These are phyloP conservation scores for Synanthedon myopaeformis DNA, from an alignment of 2,888 invertebrate genomes.

Conservation along the genomic window DNA sequence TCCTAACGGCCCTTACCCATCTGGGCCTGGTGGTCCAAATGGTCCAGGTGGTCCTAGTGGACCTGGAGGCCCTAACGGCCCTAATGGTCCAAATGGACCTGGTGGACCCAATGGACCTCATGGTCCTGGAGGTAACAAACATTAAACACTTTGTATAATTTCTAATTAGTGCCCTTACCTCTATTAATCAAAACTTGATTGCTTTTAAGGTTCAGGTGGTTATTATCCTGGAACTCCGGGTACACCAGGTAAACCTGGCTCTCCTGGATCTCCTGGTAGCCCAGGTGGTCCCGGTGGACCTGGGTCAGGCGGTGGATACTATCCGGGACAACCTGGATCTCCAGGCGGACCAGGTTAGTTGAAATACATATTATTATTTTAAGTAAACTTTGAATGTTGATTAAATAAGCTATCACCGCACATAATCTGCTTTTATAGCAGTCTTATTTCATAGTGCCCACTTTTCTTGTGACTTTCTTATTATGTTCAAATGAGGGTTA, in stretches of 20 bases:
- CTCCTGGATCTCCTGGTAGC: conserved; percentile 15
- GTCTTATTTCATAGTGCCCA: no score
- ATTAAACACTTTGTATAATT: background rate
- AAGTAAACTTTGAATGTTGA: background rate
- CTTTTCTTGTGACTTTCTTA: no score
- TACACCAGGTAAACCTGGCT: conserved; percentile 37
- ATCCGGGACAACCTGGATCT: conserved; percentile 5
- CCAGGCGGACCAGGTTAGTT: conserved; percentile 7
- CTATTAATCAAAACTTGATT: background rate
- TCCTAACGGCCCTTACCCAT: conserved; percentile 29
- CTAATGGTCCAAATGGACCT: conserved; percentile 11
- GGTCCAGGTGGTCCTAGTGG: conserved; percentile 13
- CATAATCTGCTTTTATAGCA: background rate
- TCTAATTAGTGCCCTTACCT: background rate
- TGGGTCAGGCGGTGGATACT: conserved; percentile 4
- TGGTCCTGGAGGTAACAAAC: background rate
- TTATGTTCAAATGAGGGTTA: no score
- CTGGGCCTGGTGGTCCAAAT: conserved; percentile 20
- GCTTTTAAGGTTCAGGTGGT: conserved; percentile 11
- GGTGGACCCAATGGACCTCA: conserved; percentile 10
- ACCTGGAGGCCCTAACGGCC: conserved; percentile 7
- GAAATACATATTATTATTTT: background rate
- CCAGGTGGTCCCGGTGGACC: conserved; percentile 10
- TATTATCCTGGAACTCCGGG: conserved; percentile 39
- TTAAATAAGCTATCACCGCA: background rate